Evolutionary conservation across 2,888 invertebrate species (phyloP), one percentile per base, ranked within the genome.

Genomic region (Apamea epomidion): DNA sequence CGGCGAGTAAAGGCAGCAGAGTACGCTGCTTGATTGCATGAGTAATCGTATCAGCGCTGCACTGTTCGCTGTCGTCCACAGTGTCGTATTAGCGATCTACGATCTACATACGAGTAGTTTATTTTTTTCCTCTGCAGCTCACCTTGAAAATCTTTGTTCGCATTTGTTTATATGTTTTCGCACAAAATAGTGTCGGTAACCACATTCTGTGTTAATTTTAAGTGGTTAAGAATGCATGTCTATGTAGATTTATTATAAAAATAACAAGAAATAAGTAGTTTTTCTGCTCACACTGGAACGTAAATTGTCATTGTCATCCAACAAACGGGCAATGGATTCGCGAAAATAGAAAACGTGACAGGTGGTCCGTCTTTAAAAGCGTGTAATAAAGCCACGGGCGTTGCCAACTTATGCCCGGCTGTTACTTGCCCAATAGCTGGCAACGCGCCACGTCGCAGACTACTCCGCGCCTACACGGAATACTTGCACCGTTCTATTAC

Each of bases 351-450:
- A 71, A 67, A 73, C 29, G 21, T 78, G 78, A 73, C 70, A 77
- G 64, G 68, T 67, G 71, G 58, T 18, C 62, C 48, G 78, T 37
- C 62, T 76, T 78, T 73, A 80, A 76, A 74, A 70, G 75, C 62
- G 62, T 74, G 42, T 51, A 78, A 62, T 69, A 51, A 82, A 70
- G 62, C 64, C 45, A 16, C 64, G n/a, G 72, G 74, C 71, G 18
- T 74, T 75, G 74, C 64, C 67, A 85, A 78, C 81, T 76, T 78
- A 74, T 68, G 45, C 67, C 68, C 16, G 42, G 78, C 69, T 65
- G 62, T 77, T 60, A 65, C 70, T 67, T 80, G 65, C 21, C 70
- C 45, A 76, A 18, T 70, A 76, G 65, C 74, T 87, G 88, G 88
- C 87, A 81, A 4, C 21, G 65, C 68, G 87, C 87, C 81, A 86